Evolutionary conservation across 2,888 invertebrate genomes (phyloP), one percentile per base, ranked within the genome.

Genomic region (Platycheirus albimanus): DNA sequence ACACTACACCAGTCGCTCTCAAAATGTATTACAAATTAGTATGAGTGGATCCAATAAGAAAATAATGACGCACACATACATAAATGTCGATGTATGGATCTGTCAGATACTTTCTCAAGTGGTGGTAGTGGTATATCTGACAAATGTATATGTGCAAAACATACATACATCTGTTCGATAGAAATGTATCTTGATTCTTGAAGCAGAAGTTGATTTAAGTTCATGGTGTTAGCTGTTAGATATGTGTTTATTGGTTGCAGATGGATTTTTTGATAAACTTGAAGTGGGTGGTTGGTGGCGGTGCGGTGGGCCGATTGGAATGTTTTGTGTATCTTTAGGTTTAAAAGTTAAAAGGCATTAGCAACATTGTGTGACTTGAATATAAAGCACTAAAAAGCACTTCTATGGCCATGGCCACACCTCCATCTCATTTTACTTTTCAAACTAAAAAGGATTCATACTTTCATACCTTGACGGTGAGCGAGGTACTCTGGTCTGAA

Each of bases 31-130:
- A 13, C 24, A 7, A 4, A 4, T 10, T 28, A 15, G 49, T 64
- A 66, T 78, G 24, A 15, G 81, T 77, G 49, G 10, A 17, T 71
- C 81, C 71, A 81, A 81, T 81, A 77, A 77, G 81, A 81, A 79
- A 58, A 64, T 66, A 58, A 64, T 66, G 20, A 30, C 52, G 33
- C 20, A 51, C 64, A 41, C 28, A 20, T n/a, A 10, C 54, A 33
- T 4, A 24, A 33, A 33, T 33, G 24, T 4, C 24, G 24, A 24
- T 4, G 24, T 24, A 24, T 24, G 24, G 24, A 6, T n/a, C n/a
- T n/a, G n/a, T n/a, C n/a, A n/a, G n/a, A n/a, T 24, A 24, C 5
- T 5, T 24, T 24, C 24, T 24, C 24, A 4, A 24, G 24, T 24
- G 24, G n/a, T n/a, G n/a, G n/a, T n/a, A 24, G 24, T 36, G 10